Evolutionary conservation across 2,888 invertebrate genomes (phyloP), one percentile per base, ranked within the genome.

Genomic region (Morinoia aosen): DNA sequence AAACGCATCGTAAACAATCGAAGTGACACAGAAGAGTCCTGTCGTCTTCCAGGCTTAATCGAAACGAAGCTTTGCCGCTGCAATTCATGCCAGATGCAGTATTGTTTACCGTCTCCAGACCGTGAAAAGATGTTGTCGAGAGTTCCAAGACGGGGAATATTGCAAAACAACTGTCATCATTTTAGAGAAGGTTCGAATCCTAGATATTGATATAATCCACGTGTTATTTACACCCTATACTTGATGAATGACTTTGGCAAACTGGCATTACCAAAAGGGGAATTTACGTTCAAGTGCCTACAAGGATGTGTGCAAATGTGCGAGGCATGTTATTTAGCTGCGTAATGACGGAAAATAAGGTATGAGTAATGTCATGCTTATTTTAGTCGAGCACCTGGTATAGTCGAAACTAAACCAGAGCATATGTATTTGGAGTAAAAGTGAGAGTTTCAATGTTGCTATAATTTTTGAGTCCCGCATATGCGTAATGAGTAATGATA

Each of bases 1-100:
- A 10, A 76, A 76, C 76, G 76, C 76, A 16, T 76, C 76, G 76
- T 76, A 76, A 76, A 76, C 76, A 76, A 76, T 76, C 33, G 76
- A 76, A 33, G 76, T 33, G 76, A 76, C 76, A 33, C 76, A 61
- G 61, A 76, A 76, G 76, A 76, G 33, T 76, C 76, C 76, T 76
- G 76, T 76, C 25, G 76, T 76, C 76, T 76, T 33, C 25, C 76
- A 76, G 25, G 76, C 76, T 76, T 76, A 76, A 76, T 76, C 76
- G 76, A 76, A 76, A 76, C 25, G 76, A 76, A 76, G 76, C 76
- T 76, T 76, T 33, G 76, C 33, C 8, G 33, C 19, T 16, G 76
- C 76, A 76, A 76, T 76, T 76, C 76, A 76, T 76, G 76, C 76
- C 76, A 76, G 76, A 76, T 76, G 76, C 76, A 25, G 76, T 33